phyloP scores from a whole-genome alignment of 2,113 vertebrate genomes.

The Lamprotornis superbus region DNA sequence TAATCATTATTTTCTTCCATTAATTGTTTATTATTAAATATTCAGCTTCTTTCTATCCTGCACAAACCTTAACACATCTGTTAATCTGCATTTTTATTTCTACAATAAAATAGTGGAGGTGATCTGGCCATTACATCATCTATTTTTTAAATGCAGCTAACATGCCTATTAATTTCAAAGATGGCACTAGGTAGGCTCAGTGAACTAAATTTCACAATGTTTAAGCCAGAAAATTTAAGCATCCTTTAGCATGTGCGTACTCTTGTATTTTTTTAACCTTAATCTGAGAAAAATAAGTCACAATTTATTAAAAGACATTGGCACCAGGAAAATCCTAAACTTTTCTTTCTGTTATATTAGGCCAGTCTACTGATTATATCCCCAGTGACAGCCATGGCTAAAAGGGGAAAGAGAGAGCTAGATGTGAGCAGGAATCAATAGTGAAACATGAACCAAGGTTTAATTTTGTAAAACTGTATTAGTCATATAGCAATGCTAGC shows the following conservation, averaged over 20 bases:
- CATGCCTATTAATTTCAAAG: background rate
- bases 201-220: background rate
- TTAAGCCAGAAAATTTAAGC: background rate
- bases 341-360: background rate
- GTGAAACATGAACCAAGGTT: background rate
- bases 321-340: background rate
- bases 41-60: background rate
- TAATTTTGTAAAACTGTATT: background rate
- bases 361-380: background rate
- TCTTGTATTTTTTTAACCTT: background rate
- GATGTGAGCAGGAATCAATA: background rate
- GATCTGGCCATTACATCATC: background rate
- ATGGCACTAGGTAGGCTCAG: background rate
- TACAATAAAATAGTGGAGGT: background rate
- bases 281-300: background rate
- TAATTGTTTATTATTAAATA: background rate
- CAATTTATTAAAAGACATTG: background rate
- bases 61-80: background rate
- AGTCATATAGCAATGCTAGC: background rate
- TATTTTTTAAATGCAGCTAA: background rate
- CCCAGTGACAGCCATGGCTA: background rate
- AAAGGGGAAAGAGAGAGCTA: background rate
- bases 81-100: background rate
- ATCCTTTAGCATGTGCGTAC: background rate
- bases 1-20: background rate